Base-by-base conservation (phyloP, 2,797 vertebrate genomes). In the Telmatherina bonti region DNA sequence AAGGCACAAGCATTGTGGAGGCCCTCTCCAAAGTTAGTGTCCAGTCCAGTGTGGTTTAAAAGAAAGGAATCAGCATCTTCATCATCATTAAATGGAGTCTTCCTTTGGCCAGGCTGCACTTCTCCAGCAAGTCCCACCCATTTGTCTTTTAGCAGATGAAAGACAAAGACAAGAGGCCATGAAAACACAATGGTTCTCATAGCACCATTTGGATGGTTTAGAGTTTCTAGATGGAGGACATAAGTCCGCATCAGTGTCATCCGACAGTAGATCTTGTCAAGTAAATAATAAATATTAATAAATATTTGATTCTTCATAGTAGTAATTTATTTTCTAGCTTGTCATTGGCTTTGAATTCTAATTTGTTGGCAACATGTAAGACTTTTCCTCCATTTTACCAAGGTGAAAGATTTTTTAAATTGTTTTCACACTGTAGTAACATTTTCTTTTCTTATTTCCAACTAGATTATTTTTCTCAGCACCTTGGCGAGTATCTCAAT, bases 391-490 rank as follows among this genome's bases (percentile, higher is more conserved):
- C 4, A 35, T 20, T 24, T 67, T 26, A 65, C 8, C 62, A 7
- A 6, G 0, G 3, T 31, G 20, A 52, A 30, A 56, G 35, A 29
- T 43, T 63, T 7, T 11, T 67, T 15, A 43, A 20, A 71, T 58
- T 70, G 53, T 54, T 61, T 3, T 47, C 7, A 58, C n/a, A 24
- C 56, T 59, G 36, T 1, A 24, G n/a, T 74, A 1, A 67, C 27
- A 56, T 22, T 2, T 27, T 74, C 79, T 15, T 74, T 73, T 63
- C 29, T 12, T 85, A 0, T 78, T 52, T 74, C 26, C 61, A 58
- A 0, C 29, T 85, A 99, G 98, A 98, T 74, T 99, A 98, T 91
- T 99, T 99, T 88, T 97, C 96, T 2, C 92, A 96, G 0, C 97
- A 97, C 87, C 93, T 99, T 0, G 97, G 98, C 0, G 96, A 97